These are phyloP conservation scores for Phocoena phocoena DNA, from an alignment of 2,113 vertebrate genomes.

Conservation along the genomic window DNA sequence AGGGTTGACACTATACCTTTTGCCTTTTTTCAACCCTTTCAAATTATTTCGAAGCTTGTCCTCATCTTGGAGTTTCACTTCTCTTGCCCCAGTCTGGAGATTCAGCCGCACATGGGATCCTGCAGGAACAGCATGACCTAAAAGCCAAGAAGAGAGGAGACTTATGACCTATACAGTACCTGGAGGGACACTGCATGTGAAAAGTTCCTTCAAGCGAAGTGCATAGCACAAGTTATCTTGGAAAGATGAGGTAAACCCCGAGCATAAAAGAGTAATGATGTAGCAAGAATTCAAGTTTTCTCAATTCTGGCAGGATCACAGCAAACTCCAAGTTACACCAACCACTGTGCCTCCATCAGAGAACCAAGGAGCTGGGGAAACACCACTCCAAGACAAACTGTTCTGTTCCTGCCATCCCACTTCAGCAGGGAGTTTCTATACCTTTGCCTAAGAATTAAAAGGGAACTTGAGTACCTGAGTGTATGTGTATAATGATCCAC, in stretches of 20 bases:
- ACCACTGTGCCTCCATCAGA: neutral
- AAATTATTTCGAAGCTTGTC: constrained; percentile 79
- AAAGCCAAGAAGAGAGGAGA: constrained; percentile 70
- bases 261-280: neutral
- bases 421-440: neutral
- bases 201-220: neutral
- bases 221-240: neutral
- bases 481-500: neutral
- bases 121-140: constrained; percentile 92
- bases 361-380: neutral
- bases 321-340: neutral
- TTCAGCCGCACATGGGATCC: constrained; percentile 94
- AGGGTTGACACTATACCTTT: constrained; percentile 81
- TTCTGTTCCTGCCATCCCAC: neutral
- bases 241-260: neutral
- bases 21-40: constrained; percentile 83
- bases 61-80: constrained; percentile 85
- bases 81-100: constrained; percentile 93
- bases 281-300: neutral
- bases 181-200: neutral
- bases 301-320: neutral
- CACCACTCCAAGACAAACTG: neutral
- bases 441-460: neutral
- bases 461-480: neutral
- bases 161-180: neutral